Conservation (phyloP, 2,888 invertebrate genomes). For the Criorhina ranunculi region DNA sequence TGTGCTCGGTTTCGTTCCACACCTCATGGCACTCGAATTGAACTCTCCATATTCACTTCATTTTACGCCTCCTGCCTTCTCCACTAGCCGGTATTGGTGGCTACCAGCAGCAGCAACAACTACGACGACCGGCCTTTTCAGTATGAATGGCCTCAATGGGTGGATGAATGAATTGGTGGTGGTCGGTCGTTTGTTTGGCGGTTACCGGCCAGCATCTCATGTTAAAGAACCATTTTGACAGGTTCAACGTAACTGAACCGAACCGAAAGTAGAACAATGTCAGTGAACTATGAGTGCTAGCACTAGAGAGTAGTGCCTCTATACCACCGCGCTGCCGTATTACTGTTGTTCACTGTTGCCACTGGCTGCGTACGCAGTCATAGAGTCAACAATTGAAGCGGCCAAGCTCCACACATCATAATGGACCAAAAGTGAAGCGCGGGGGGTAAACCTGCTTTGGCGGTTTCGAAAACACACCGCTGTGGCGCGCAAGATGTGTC, state of each 20-base stretch:
- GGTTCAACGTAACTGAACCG: slow-evolving; percentile 76
- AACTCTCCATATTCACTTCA: slow-evolving; percentile 58
- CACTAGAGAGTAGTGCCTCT: slow-evolving; percentile 48
- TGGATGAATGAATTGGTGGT: slow-evolving; percentile 68
- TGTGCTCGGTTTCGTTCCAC: slow-evolving; percentile 50
- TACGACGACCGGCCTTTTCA: slow-evolving; percentile 32
- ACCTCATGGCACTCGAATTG: slow-evolving; percentile 60
- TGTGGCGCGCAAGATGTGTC: slow-evolving; percentile 68
- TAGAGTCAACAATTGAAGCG: slow-evolving; percentile 65
- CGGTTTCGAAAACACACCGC: slow-evolving; percentile 58
- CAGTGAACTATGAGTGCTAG: slow-evolving; percentile 75
- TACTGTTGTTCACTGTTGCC: slow-evolving; percentile 42
- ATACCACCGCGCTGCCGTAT: slow-evolving; percentile 35
- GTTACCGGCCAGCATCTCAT: slow-evolving; percentile 36
- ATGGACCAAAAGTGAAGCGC: slow-evolving; percentile 30
- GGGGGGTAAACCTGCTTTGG: slow-evolving; percentile 70
- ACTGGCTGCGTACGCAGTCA: slow-evolving; percentile 68
- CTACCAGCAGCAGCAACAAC: neutral
- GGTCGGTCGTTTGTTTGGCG: slow-evolving; percentile 11
- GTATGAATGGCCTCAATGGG: slow-evolving; percentile 67
- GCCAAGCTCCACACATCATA: too few relatives aligned
- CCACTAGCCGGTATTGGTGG: too few relatives aligned
- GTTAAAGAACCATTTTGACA: slow-evolving; percentile 72
- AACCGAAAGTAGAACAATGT: slow-evolving; percentile 77
- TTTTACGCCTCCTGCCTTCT: slow-evolving; percentile 11